Evolutionary conservation across 2,797 vertebrate species (phyloP), one percentile per base, ranked within the genome.

Genomic region (Dicrostonyx torquatus): DNA sequence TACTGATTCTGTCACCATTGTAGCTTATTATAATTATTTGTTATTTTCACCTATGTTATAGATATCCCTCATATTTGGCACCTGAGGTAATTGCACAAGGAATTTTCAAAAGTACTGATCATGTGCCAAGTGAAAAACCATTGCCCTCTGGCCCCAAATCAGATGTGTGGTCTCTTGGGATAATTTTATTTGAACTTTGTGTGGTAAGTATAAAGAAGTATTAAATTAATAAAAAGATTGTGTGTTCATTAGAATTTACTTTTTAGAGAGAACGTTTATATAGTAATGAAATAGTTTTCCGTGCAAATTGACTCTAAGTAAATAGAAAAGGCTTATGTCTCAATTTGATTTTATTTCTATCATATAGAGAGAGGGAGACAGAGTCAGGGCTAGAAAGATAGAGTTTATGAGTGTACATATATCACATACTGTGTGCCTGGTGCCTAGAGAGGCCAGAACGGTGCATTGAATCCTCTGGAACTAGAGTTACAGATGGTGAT

Each of bases 11-110:
- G 10, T 86, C 9, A 0, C 18, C 37, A 60, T 8, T 60, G 26
- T 18, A 64, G 4, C 31, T 48, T 34, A 45, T 43, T 40, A 1
- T 43, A 83, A 60, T 31, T 73, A 24, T 87, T 95, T 20, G 29
- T 93, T 97, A 43, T 93, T 91, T 98, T 85, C 64, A 58, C 66
- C 0, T 17, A 9, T 79, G 64, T 97, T 98, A 58, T 98, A 99
- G 99, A 95, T 99, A 99, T 97, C 99, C 99, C 72, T 99, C 99
- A 6, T 99, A 99, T 92, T 98, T 99, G 98, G 99, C 99, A 94
- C 99, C 99, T 60, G 99, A 99, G 98, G 99, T 99, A 88, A 99
- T 99, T 93, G 99, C 99, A 48, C 99, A 99, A 97, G 99, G 99
- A 97, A 98, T 98, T 96, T 98, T 97, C 94, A 99, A 99, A 97